Evolutionary conservation across 2,888 invertebrate genomes (phyloP), one percentile per base, ranked within the genome.

Genomic region (Oxyscelio sp.): DNA sequence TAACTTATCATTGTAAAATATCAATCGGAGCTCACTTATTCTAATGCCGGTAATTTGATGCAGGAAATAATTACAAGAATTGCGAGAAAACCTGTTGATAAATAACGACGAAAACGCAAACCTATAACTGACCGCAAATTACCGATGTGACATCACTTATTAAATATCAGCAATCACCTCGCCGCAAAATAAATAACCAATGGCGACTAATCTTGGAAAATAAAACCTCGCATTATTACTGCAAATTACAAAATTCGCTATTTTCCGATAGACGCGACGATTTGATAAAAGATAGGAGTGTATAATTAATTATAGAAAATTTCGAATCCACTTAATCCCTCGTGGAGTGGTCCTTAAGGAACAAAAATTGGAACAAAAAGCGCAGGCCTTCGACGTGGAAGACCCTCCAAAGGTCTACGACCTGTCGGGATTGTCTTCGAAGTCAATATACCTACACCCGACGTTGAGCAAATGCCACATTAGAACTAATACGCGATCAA

Each of bases 361-460:
- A 52, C 50, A 22, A 21, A 75, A 75, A 54, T 31, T 4, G 21
- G 68, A 68, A 77, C 68, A 77, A 77, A 59, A 77, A 68, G 19
- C 24, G 8, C 13, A 11, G 59, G 38, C n/a, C 34, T 45, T 48
- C 11, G 15, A 34, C 19, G 22, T 9, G 48, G 48, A 54, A 59
- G 52, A 43, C 77, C 59, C 77, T 77, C 61, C 59, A 68, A 40
- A 68, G 78, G 78, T 70, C 63, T 56, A 58, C 38, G 78, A 78
- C 52, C 78, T 40, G 22, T 54, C 54, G 19, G 43, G 21, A 56
- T 75, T 65, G 56, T 75, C 74, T 65, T 45, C 40, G 17, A 17
- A 52, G 56, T 21, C 56, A 5, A 56, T 56, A 45, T 38, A 45
- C 52, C 22, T 15, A 31, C 52, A 4, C 17, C 9, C 3, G n/a